Base-by-base conservation (phyloP, 2,888 invertebrate genomes). In the Spilosoma lubricipeda region DNA sequence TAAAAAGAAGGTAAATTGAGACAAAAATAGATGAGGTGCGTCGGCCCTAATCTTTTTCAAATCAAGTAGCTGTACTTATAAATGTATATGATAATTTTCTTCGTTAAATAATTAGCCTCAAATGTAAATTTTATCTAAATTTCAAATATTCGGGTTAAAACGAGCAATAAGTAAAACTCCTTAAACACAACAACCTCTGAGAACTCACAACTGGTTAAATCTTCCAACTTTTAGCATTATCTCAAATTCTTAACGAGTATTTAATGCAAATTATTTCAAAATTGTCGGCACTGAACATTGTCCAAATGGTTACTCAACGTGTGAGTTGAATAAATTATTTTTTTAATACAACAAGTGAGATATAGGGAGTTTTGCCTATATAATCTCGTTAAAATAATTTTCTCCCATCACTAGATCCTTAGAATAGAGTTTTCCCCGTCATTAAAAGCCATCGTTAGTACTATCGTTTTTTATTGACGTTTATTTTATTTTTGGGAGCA, bases 171-270 rank as follows among this genome's bases (percentile, higher is more conserved):
- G 63, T 63, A 27, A 63, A 30, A 63, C 63, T 30, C 30, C 30
- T 63, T 15, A 69, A 56, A 36, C 56, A 39, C n/a, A 27, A 39
- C 39, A n/a, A 36, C 20, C 13, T 69, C n/a, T 42, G n/a, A 52
- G 59, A 30, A 71, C 67, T 56, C 36, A 8, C 52, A 48, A 72
- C 45, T 39, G 23, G 18, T 69, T 36, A 48, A 45, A 33, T 36
- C 18, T 48, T 13, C 56, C 56, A 69, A 74, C 39, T 73, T 73
- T 30, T 20, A 20, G 59, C 70, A 66, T 73, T 70, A 70, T 65
- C 56, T 70, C n/a, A 36, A 73, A 70, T 73, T 23, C n/a, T 36
- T 59, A 68, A 70, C 33, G 73, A 68, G 33, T 13, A 30, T 73
- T 73, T 68, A 33, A 73, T 66, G 66, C 66, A 59, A 73, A 70